Percentiles rank a stretch among this genome's conserved stretches.
Conservation (phyloP, 2,113 vertebrate species). For the Coptodon bakossiorum region DNA sequence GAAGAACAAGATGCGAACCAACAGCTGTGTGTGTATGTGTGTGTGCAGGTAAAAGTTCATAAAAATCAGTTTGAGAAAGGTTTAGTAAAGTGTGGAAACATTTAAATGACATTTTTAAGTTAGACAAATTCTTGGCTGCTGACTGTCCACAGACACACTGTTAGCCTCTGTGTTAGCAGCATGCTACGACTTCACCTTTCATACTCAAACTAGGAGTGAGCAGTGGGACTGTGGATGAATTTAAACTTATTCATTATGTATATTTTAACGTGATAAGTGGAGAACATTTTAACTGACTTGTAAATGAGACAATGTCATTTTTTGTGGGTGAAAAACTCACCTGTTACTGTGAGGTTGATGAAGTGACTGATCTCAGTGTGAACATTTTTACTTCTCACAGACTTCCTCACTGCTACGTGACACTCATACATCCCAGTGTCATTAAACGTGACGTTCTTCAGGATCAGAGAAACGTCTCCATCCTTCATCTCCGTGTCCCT, state of each 20-base stretch:
- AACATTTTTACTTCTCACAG: not conserved
- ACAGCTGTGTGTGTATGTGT: rapidly evolving
- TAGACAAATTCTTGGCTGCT: rapidly evolving
- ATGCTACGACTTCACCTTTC: not conserved
- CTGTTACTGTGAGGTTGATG: not conserved
- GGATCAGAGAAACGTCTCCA: rapidly evolving
- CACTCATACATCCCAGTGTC: rapidly evolving
- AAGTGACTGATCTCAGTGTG: not conserved
- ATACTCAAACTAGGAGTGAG: not conserved
- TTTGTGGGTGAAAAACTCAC: not conserved
- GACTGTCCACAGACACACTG: rapidly evolving
- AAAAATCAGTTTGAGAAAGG: rapidly evolving
- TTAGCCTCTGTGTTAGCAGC: not conserved
- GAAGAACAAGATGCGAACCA: not conserved
- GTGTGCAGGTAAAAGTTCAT: rapidly evolving
- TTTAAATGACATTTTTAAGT: not conserved
- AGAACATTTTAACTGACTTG: not conserved
- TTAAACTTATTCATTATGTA: rapidly evolving
- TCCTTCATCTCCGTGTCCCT: not conserved
- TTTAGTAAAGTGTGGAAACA: not conserved
- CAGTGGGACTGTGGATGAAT: not conserved
- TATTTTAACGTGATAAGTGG: not conserved
- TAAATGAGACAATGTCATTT: not conserved
- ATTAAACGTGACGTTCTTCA: rapidly evolving
- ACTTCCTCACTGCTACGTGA: rapidly evolving